Conservation (phyloP, 2,113 vertebrate genomes). For the Morone chrysops region DNA sequence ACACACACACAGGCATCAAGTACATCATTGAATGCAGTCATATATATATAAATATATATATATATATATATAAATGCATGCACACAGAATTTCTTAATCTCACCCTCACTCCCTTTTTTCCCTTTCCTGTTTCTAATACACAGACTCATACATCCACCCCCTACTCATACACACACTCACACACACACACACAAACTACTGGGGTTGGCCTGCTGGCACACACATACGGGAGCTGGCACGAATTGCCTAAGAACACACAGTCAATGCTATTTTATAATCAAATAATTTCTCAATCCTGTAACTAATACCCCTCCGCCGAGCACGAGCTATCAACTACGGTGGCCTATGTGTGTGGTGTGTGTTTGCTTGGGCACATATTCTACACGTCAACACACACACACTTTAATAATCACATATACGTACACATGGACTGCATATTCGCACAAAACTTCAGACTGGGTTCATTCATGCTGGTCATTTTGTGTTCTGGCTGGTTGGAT, state of each 20-base stretch:
- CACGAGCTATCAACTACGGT: conserved; percentile 64
- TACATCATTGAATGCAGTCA: background rate
- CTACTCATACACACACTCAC: conserved; percentile 9
- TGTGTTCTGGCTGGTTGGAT: conserved; percentile 31
- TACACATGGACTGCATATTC: conserved; percentile 42
- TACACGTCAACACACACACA: conserved; percentile 20
- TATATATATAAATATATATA: background rate
- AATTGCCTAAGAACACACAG: conserved; percentile 64
- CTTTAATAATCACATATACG: conserved; percentile 43
- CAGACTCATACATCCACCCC: conserved; percentile 9
- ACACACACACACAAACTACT: conserved; percentile 28
- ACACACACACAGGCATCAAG: conserved; percentile 22
- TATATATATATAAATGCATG: conserved; percentile 40
- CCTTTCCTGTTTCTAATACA: conserved; percentile 26
- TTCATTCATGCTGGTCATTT: conserved; percentile 57
- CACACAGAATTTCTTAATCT: conserved; percentile 49
- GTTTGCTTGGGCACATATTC: conserved; percentile 74
- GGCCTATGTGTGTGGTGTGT: conserved; percentile 73
- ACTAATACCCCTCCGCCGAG: conserved; percentile 63
- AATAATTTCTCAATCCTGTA: conserved; percentile 79
- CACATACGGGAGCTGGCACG: conserved; percentile 61
- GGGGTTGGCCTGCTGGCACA: conserved; percentile 59
- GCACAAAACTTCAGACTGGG: conserved; percentile 48
- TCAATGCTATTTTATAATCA: conserved; percentile 71
- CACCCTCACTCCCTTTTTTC: conserved; percentile 21